Conservation (phyloP, 2,113 vertebrate species). For the Pelobates fuscus region DNA sequence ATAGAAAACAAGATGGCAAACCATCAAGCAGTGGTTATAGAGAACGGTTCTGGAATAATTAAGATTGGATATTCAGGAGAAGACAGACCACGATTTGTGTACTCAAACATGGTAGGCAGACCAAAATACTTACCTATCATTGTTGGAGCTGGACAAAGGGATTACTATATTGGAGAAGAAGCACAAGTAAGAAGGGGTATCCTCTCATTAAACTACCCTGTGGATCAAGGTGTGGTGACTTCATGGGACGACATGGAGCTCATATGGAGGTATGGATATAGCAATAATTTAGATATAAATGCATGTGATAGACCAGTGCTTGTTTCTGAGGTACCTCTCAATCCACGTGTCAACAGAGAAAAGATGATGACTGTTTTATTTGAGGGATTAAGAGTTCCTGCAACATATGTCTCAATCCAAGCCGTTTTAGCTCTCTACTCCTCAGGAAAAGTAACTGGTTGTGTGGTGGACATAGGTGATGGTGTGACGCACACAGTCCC, state of each 20-base stretch:
- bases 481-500: too few species aligned
- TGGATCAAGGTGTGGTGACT: too few species aligned
- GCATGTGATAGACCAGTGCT: slow-evolving; percentile 45
- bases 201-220: too few species aligned
- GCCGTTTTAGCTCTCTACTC: slow-evolving; percentile 56
- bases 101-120: slow-evolving; percentile 58
- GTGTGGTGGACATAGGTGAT: too few species aligned
- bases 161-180: slow-evolving; percentile 55
- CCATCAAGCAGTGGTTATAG: slow-evolving; percentile 57
- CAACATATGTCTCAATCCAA: slow-evolving; percentile 58
- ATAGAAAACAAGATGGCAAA: too few species aligned
- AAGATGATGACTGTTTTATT: slow-evolving; percentile 54
- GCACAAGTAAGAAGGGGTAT: slow-evolving; percentile 48
- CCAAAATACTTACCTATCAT: slow-evolving; percentile 42
- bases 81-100: slow-evolving; percentile 58
- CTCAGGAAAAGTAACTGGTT: too few species aligned
- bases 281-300: slow-evolving; percentile 53
- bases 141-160: too few species aligned
- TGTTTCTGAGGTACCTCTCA: too few species aligned
- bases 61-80: slow-evolving; percentile 63
- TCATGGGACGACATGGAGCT: slow-evolving; percentile 58
- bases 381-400: slow-evolving; percentile 55
- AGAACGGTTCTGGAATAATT: slow-evolving; percentile 62
- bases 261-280: too few species aligned
- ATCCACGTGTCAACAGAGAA: too few species aligned